A percentile compares a stretch with the other conserved stretches of the same genome.
Conservation (phyloP, 1,140 invertebrate species). For the Teleogryllus occipitalis region DNA sequence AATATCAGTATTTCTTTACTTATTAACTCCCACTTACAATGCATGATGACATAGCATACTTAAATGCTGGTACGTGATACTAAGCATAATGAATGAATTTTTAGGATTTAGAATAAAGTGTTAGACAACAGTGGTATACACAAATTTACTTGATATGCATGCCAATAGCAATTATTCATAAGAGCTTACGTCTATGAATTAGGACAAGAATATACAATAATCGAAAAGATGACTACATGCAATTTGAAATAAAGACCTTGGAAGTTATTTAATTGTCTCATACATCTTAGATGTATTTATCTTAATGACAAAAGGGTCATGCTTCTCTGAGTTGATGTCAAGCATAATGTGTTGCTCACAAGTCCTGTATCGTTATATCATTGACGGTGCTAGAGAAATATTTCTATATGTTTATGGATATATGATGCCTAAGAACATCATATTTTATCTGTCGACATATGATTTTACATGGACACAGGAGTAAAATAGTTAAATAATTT, state of each 20-base stretch:
- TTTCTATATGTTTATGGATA: no score
- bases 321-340: no score
- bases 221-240: not conserved
- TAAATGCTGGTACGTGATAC: not conserved
- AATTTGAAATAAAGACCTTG: not conserved
- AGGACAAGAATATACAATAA: not conserved
- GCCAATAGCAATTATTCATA: not conserved
- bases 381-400: no score
- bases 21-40: not conserved
- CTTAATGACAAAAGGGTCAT: not conserved
- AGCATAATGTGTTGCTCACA: no score
- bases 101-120: not conserved
- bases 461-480: no score
- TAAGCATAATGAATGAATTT: not conserved
- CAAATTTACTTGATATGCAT: not conserved
- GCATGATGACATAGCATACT: not conserved
- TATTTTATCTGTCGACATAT: no score
- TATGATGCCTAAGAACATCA: no score
- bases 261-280: not conserved
- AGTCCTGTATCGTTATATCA: no score
- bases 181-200: not conserved
- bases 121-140: not conserved
- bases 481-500: not conserved
- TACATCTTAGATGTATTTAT: not conserved
- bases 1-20: not conserved